These are phyloP conservation scores for Xiphorhynchus elegans DNA, from an alignment of 2,113 vertebrate genomes.

Conservation along the genomic window DNA sequence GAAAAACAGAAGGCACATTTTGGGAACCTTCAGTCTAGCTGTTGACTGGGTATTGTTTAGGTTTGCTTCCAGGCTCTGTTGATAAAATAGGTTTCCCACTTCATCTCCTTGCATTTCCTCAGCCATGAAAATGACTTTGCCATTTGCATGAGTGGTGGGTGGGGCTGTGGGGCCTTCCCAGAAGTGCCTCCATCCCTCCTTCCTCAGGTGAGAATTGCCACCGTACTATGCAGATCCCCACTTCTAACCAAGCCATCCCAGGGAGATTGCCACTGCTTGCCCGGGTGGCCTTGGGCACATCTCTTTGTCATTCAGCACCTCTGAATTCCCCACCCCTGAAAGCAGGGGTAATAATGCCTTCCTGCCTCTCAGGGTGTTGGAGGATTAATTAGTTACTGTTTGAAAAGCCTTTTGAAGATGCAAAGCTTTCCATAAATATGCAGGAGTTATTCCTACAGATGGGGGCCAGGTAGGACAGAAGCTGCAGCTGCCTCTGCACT, in stretches of 20 bases:
- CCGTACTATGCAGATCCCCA: neutral
- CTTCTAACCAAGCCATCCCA: neutral
- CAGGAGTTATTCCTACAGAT: neutral
- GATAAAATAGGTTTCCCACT: neutral
- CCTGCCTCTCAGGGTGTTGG: neutral
- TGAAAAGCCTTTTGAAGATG: constrained; percentile 48
- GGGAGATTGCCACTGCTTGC: neutral
- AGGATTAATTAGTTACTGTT: constrained; percentile 38
- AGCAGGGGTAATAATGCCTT: constrained; percentile 3
- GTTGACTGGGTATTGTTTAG: neutral
- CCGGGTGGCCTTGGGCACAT: constrained; percentile 44
- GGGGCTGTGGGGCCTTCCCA: neutral
- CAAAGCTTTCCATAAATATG: constrained; percentile 10
- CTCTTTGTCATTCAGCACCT: constrained; percentile 51
- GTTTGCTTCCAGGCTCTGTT: neutral
- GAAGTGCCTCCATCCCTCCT: neutral
- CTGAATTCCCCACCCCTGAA: constrained; percentile 35
- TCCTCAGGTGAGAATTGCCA: neutral
- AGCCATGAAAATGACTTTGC: constrained; percentile 8
- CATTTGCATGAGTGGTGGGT: neutral
- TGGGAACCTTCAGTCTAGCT: neutral
- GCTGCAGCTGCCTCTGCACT: neutral
- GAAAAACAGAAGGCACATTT: fast-evolving
- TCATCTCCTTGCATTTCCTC: neutral
- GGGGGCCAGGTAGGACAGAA: neutral